A percentile compares a stretch with the other conserved stretches of the same genome.
Evolutionary conservation across 1,140 invertebrate species (phyloP).

Genomic region (Achroia grisella): DNA sequence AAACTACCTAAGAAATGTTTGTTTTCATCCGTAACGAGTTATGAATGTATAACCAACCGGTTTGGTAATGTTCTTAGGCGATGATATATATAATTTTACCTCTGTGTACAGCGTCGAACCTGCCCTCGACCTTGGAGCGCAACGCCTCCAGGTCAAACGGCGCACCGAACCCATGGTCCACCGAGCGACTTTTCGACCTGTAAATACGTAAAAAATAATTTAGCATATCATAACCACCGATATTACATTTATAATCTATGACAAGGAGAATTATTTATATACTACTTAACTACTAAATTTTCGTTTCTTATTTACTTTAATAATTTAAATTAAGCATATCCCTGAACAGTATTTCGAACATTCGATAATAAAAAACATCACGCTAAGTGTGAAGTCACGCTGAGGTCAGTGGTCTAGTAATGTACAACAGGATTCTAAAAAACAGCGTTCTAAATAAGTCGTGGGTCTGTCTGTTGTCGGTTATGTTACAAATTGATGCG

Average conservation of each 20-base stretch:
- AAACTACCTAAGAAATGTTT: too few species aligned
- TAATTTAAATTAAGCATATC: too few species aligned
- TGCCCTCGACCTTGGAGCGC: conserved; percentile 87
- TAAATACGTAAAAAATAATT: conserved; percentile 36
- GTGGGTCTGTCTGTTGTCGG: too few species aligned
- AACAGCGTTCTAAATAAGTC: conserved; percentile 41
- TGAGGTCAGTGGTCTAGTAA: conserved; percentile 37
- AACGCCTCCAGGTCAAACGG: conserved; percentile 88
- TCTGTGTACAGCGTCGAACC: conserved; percentile 83
- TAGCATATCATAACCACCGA: conserved; percentile 1
- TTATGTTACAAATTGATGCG: too few species aligned
- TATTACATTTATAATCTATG: background rate
- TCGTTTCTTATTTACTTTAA: too few species aligned
- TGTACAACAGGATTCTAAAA: conserved; percentile 33
- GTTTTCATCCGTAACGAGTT: too few species aligned
- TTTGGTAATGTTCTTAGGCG: too few species aligned
- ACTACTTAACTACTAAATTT: background rate
- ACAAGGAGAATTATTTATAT: background rate
- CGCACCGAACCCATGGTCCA: conserved; percentile 88
- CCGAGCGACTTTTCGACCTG: conserved; percentile 91
- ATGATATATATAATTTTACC: too few species aligned
- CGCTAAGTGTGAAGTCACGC: background rate
- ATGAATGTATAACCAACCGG: too few species aligned
- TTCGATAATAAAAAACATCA: too few species aligned
- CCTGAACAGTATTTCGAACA: too few species aligned